These are phyloP conservation scores for Orchesella flavescens DNA, from an alignment of 2,888 invertebrate species.

Conservation along the genomic window DNA sequence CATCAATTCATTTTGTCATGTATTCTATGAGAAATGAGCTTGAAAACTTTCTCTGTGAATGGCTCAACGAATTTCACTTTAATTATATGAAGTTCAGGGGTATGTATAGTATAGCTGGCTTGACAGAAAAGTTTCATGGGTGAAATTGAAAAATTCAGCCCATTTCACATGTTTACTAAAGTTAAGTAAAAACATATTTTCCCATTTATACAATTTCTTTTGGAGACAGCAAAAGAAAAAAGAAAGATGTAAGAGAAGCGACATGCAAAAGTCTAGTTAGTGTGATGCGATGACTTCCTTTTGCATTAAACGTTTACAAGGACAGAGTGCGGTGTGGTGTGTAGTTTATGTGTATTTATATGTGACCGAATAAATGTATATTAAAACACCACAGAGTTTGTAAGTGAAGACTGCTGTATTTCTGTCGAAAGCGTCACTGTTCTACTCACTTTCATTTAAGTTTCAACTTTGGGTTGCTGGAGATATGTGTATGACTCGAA, in stretches of 20 bases:
- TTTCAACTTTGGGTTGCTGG: not conserved
- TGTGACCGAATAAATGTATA: conserved; percentile 1
- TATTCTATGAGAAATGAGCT: too few species aligned
- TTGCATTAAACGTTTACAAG: too few species aligned
- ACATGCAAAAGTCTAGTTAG: too few species aligned
- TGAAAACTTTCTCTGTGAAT: too few species aligned
- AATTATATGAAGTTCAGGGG: too few species aligned
- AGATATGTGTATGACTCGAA: not conserved
- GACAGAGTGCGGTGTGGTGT: too few species aligned
- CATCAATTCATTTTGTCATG: too few species aligned
- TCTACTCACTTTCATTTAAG: not conserved
- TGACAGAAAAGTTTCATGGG: conserved; percentile 36
- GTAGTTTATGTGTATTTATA: conserved; percentile 12
- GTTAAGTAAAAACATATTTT: conserved; percentile 49
- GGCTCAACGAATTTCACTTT: too few species aligned
- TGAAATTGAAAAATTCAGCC: conserved; percentile 42
- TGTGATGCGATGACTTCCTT: too few species aligned
- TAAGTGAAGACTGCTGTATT: not conserved
- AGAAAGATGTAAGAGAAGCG: too few species aligned
- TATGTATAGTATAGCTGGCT: not conserved
- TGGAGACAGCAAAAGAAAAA: not conserved
- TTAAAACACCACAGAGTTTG: not conserved
- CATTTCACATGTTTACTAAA: conserved; percentile 36
- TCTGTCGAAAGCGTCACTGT: not conserved
- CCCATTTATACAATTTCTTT: conserved; percentile 49